These are phyloP conservation scores for Timema cristinae DNA, from an alignment of 2,888 invertebrate genomes.

Conservation along the genomic window DNA sequence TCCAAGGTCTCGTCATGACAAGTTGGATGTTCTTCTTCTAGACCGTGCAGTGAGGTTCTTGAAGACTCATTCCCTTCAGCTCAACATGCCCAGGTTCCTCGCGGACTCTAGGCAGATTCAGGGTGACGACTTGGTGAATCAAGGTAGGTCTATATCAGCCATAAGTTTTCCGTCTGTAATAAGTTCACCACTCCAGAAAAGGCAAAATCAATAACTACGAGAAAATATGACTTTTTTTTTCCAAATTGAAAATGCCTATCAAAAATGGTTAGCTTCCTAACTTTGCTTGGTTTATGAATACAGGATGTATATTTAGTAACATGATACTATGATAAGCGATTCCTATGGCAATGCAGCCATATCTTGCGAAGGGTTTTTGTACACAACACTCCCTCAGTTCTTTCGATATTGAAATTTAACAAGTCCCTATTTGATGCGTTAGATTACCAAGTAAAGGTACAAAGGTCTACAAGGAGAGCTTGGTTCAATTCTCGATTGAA, in stretches of 20 bases:
- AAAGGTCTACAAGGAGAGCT: too few species aligned
- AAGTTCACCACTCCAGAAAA: not conserved
- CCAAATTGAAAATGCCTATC: not conserved
- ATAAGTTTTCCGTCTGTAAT: not conserved
- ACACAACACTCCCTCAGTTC: too few species aligned
- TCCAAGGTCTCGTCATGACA: conserved; percentile 32
- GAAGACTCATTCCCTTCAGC: conserved; percentile 36
- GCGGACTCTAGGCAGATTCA: conserved; percentile 17
- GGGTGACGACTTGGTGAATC: not conserved
- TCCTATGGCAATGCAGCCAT: too few species aligned
- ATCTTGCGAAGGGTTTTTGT: too few species aligned
- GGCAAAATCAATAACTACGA: not conserved
- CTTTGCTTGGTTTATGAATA: too few species aligned
- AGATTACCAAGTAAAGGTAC: too few species aligned
- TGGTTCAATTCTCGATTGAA: too few species aligned
- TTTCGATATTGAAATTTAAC: too few species aligned
- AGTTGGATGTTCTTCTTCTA: conserved; percentile 37
- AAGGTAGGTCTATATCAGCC: not conserved
- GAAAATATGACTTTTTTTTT: not conserved
- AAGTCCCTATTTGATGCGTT: too few species aligned
- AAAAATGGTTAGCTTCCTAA: too few species aligned
- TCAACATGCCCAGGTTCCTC: conserved; percentile 25
- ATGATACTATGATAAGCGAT: too few species aligned
- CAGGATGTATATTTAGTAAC: too few species aligned
- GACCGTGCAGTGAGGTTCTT: conserved; percentile 36